Evolutionary conservation across 2,888 invertebrate species (phyloP), one percentile per base, ranked within the genome.

Genomic region (Cistogaster globosa): DNA sequence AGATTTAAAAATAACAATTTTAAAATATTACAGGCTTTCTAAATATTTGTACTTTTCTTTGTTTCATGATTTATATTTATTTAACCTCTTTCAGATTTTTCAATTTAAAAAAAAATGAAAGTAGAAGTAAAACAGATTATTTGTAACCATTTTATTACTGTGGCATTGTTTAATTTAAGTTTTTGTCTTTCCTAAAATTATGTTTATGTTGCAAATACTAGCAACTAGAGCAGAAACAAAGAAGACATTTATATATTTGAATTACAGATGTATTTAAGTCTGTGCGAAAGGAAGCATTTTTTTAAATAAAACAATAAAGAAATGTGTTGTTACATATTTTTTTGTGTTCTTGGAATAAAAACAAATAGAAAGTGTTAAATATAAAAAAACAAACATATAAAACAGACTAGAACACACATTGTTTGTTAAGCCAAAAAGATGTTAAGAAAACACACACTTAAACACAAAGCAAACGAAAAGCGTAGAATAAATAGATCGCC

Each of bases 151-250:
- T 42, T 45, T 57, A 38, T 53, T 38, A 11, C 16, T 60, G 32
- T 68, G 42, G 20, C 38, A 58, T 77, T 58, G 65, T 65, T 63
- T 45, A 45, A 48, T 79, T 72, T 63, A 45, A 48, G 12, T 48
- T 20, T 26, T 32, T 55, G 0, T 75, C 53, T 42, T 38, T 26
- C 62, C 76, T 69, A 20, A 55, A 81, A 68, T 42, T 57, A 62
- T 71, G 69, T 20, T 71, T 67, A 26, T 60, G 8, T 53, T 58
- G 18, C 26, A 62, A 65, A 77, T 65, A 65, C 51, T 5, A 57
- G 67, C 36, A 81, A 72, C 71, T 76, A 65, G 67, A 76, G 80
- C 84, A 69, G 42, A 76, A 80, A 76, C 42, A 69, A 51, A 12
- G 42, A 18, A 68, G 60, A 69, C 62, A 53, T 9, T 55, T 16